A percentile compares a stretch with the other conserved stretches of the same genome.
These are phyloP conservation scores for Nerophis ophidion DNA, from an alignment of 2,113 vertebrate species.

Conservation along the genomic window DNA sequence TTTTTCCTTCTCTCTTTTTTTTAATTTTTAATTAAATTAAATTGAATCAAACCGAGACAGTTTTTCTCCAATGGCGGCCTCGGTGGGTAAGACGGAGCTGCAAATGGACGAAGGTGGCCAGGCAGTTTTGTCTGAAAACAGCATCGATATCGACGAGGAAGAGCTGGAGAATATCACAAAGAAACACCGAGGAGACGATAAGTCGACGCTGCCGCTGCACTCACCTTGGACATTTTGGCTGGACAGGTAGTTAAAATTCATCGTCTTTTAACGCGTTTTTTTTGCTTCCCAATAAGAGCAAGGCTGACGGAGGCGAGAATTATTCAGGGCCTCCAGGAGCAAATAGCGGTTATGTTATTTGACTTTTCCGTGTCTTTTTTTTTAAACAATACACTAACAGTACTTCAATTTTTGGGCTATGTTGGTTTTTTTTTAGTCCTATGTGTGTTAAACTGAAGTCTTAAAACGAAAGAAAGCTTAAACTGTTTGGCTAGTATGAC, in stretches of 20 bases:
- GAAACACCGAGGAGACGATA: conserved; percentile 58
- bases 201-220: conserved; percentile 65
- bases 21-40: background rate
- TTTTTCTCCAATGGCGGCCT: conserved; percentile 57
- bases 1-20: conserved; percentile 1
- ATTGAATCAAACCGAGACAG: background rate
- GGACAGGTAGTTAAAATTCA: conserved; percentile 58
- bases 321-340: conserved; percentile 32
- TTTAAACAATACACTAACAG: background rate
- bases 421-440: background rate
- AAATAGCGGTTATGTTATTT: conserved; percentile 19
- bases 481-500: no score
- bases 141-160: conserved; percentile 75
- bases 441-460: no score
- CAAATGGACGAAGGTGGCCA: conserved; percentile 60
- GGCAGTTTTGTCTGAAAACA: conserved; percentile 47
- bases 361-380: background rate
- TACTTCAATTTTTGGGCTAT: background rate
- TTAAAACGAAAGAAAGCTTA: no score
- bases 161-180: conserved; percentile 73
- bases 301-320: background rate
- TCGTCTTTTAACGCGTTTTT: background rate
- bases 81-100: conserved; percentile 51
- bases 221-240: conserved; percentile 78
- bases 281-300: background rate